Base-by-base conservation (phyloP, 2,113 vertebrate species). In the Pica pica region DNA sequence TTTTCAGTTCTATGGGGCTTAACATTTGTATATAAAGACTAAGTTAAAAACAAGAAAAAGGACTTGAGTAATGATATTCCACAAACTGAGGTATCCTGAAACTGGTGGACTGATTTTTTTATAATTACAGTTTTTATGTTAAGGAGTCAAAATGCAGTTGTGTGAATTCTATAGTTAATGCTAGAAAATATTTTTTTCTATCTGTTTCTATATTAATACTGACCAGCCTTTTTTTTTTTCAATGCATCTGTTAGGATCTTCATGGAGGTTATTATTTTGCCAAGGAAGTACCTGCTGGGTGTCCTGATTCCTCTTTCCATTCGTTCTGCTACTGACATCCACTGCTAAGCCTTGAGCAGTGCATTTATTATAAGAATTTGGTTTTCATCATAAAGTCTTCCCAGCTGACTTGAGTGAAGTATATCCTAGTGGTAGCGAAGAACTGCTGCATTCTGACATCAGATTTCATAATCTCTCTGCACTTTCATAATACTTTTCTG, bases 281-380 rank as follows among this genome's bases (percentile, higher is more conserved):
- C 13, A 44, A 35, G 39, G 9, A 84, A 14, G 15, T 76, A 47
- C 50, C 16, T 81, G 5, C 26, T 77, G 39, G 18, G 44, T 81
- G 53, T 67, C 37, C 20, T 56, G 24, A 39, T 83, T 42, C 26
- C 23, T 78, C 2, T 21, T 92, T 90, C 75, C 39, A 7, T 77
- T 65, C 16, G 80, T 15, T 59, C 50, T 70, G 22, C 15, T 78
- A 0, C 37, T 1, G 1, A 3, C 0, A 4, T 77, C 17, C 0
- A 0, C 59, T 70, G 63, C 44, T 77, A 46, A 57, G 16, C 35
- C 53, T 89, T 20, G 42, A 71, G 19, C 49, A 44, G 13, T 70
- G 31, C 31, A 5, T 78, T 85, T 78, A 2, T 27, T 87, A 3
- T 61, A 60, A 87, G 44, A 87, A n/a, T 79, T 82, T n/a, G n/a